phyloP scores from a whole-genome alignment of 2,113 vertebrate species.

The Calypte anna region DNA sequence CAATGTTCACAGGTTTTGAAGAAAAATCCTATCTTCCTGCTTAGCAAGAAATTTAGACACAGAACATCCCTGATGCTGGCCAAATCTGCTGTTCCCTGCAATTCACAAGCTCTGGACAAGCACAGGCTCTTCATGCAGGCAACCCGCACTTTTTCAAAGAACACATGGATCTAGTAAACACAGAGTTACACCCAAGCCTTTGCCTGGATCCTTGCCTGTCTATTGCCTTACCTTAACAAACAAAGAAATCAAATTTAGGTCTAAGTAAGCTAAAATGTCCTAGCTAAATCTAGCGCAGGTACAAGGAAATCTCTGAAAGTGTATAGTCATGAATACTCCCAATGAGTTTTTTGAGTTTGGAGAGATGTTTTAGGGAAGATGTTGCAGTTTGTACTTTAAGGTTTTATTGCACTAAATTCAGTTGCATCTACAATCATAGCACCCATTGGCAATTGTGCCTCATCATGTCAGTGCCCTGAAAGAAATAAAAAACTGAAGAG shows the following conservation, averaged over 20 bases:
- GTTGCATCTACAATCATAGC: neutral
- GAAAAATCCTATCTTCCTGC: neutral
- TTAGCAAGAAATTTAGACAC: neutral
- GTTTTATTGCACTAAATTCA: neutral
- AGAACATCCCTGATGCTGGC: neutral
- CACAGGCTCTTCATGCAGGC: neutral
- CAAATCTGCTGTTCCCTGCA: neutral
- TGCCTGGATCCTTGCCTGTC: neutral
- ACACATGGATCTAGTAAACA: neutral
- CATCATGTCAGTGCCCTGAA: neutral
- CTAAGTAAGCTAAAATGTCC: neutral
- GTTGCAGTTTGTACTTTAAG: neutral
- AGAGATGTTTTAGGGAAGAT: neutral
- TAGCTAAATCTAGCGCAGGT: neutral
- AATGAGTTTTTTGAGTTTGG: neutral
- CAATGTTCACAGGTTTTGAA: neutral
- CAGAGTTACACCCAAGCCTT: neutral
- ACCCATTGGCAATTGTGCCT: neutral
- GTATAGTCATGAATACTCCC: neutral
- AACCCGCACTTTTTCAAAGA: neutral
- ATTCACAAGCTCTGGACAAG: neutral
- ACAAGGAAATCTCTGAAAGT: neutral
- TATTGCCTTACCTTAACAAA: neutral
- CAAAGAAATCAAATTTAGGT: neutral
- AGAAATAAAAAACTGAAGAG: neutral